Evolutionary conservation across 1,140 invertebrate genomes (phyloP).

Genomic region (Micrasema longulum): DNA sequence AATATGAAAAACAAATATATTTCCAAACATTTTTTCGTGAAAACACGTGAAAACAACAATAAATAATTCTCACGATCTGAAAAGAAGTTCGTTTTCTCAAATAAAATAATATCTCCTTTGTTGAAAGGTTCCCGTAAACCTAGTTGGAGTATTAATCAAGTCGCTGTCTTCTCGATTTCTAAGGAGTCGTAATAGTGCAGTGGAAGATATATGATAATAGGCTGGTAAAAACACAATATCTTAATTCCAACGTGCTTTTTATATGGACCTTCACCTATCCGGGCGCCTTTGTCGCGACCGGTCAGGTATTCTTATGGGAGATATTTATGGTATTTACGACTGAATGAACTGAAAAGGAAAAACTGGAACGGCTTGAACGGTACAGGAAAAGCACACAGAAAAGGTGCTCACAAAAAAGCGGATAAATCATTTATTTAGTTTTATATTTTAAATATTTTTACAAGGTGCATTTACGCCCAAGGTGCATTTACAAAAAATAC

Average conservation of each 20-base stretch:
- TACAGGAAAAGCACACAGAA: background rate
- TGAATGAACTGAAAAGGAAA: conserved; percentile 28
- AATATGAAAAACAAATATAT: conserved; percentile 29
- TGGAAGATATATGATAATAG: conserved; percentile 30
- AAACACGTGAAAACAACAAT: conserved; percentile 35
- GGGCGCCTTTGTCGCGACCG: conserved; percentile 32
- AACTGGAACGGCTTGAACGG: conserved; percentile 29
- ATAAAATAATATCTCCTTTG: conserved; percentile 25
- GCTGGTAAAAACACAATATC: conserved; percentile 35
- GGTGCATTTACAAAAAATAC: too few species aligned
- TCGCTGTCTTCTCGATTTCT: conserved; percentile 16
- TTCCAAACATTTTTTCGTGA: background rate
- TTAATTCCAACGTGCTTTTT: conserved; percentile 31
- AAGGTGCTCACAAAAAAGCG: background rate
- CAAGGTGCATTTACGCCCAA: too few species aligned
- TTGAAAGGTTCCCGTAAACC: too few species aligned
- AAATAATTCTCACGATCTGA: conserved; percentile 27
- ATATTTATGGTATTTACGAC: conserved; percentile 37
- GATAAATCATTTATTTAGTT: background rate
- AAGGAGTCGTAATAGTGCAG: conserved; percentile 29
- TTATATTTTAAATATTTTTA: background rate
- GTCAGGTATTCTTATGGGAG: conserved; percentile 32
- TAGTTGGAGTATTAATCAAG: conserved; percentile 32
- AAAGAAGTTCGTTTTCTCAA: conserved; percentile 23
- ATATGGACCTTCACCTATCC: conserved; percentile 18